A percentile compares a stretch with the other conserved stretches of the same genome.
These are phyloP conservation scores for Thryonomys swinderianus DNA, from an alignment of 2,113 vertebrate species.

Conservation along the genomic window DNA sequence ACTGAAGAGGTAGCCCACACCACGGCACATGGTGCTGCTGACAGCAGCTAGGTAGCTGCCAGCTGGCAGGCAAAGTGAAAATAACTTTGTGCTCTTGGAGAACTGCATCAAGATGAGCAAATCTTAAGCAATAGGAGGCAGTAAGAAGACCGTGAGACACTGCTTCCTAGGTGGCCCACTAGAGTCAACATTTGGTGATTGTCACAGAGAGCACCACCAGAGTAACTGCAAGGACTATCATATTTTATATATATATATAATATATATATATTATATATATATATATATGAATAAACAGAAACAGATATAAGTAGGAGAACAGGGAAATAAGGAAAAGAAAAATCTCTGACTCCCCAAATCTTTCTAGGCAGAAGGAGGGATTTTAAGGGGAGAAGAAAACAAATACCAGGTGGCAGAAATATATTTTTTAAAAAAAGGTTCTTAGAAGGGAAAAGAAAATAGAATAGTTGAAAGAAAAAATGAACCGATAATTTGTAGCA, in stretches of 20 bases:
- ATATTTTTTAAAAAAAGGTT: background rate
- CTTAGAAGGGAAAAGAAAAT: background rate
- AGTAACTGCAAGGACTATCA: background rate
- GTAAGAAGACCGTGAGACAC: background rate
- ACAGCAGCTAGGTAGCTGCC: background rate
- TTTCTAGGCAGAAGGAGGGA: background rate
- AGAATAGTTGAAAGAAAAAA: background rate
- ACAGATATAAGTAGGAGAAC: background rate
- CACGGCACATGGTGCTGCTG: background rate
- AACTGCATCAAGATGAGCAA: background rate
- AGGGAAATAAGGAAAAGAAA: background rate
- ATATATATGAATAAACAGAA: background rate
- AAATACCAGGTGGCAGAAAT: background rate
- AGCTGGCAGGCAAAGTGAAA: background rate
- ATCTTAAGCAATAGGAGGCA: background rate
- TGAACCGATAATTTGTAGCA: background rate
- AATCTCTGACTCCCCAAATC: background rate
- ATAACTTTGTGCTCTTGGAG: background rate
- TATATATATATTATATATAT: background rate
- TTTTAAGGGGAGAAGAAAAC: background rate
- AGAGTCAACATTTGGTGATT: background rate
- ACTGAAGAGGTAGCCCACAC: background rate
- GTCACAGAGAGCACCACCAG: background rate
- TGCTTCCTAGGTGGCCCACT: background rate
- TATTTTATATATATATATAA: background rate